Conservation (phyloP, 2,797 vertebrate genomes). For the Acridotheres tristis region DNA sequence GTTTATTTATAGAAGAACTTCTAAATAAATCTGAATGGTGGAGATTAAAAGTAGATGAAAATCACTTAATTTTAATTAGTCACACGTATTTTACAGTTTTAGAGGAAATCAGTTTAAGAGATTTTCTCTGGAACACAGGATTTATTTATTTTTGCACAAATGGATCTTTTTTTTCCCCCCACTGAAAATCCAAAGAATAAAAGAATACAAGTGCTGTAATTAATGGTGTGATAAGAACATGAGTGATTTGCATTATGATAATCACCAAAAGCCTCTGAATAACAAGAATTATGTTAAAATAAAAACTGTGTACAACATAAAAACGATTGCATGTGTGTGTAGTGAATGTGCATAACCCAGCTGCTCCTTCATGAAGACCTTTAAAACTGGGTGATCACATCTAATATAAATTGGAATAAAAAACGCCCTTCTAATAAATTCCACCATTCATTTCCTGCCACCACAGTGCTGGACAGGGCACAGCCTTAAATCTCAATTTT, state of each 20-base stretch:
- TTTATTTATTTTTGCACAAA: background rate
- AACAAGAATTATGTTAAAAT: background rate
- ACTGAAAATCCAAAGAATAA: background rate
- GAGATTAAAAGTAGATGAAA: conserved; percentile 3
- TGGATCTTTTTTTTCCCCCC: background rate
- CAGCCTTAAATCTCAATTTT: background rate
- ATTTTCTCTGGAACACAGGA: background rate
- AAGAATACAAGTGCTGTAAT: conserved; percentile 12
- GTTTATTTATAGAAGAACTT: background rate
- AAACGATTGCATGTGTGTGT: fast-evolving
- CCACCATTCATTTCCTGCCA: background rate
- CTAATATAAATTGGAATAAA: too few relatives aligned
- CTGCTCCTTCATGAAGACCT: background rate
- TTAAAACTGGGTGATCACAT: background rate
- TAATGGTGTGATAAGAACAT: background rate
- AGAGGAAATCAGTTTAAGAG: background rate
- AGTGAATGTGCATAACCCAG: background rate
- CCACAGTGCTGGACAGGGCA: fast-evolving
- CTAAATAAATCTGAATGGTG: background rate
- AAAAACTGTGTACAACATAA: background rate
- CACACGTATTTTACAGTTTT: background rate
- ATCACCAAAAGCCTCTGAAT: background rate
- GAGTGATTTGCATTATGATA: background rate
- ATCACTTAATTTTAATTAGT: conserved; percentile 27
- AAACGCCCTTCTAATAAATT: background rate